A percentile compares a stretch with the other conserved stretches of the same genome.
Evolutionary conservation across 2,113 vertebrate species (phyloP).

Genomic region (Varanus salvator): DNA sequence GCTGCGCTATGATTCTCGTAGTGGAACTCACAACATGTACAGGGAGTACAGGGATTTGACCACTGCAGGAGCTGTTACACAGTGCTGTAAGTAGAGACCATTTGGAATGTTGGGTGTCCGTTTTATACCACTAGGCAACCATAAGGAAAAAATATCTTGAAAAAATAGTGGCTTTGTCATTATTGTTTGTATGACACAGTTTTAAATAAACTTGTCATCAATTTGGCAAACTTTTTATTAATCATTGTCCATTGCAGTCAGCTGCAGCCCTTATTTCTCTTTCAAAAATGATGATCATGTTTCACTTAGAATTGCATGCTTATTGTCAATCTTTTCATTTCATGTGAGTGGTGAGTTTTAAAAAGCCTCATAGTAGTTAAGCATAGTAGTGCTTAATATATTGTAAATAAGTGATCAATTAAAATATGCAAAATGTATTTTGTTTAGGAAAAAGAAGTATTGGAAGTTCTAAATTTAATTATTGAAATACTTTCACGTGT

Average conservation of each 20-base stretch:
- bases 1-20: slow-evolving; percentile 97
- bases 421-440: neutral
- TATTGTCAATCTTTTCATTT: neutral
- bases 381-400: neutral
- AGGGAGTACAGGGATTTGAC: slow-evolving; percentile 97
- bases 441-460: neutral
- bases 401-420: neutral
- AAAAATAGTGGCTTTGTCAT: neutral
- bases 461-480: neutral
- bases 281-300: neutral
- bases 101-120: neutral
- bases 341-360: neutral
- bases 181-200: neutral
- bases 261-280: neutral
- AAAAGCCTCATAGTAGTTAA: neutral
- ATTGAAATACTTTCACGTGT: neutral
- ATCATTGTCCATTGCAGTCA: neutral
- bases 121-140: neutral
- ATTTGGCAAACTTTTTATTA: neutral
- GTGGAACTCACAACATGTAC: slow-evolving; percentile 99
- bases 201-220: neutral
- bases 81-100: slow-evolving; percentile 90
- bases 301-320: neutral
- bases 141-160: neutral
- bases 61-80: slow-evolving; percentile 94